These are phyloP conservation scores for Mayetiola destructor DNA, from an alignment of 2,888 invertebrate genomes.

Conservation along the genomic window DNA sequence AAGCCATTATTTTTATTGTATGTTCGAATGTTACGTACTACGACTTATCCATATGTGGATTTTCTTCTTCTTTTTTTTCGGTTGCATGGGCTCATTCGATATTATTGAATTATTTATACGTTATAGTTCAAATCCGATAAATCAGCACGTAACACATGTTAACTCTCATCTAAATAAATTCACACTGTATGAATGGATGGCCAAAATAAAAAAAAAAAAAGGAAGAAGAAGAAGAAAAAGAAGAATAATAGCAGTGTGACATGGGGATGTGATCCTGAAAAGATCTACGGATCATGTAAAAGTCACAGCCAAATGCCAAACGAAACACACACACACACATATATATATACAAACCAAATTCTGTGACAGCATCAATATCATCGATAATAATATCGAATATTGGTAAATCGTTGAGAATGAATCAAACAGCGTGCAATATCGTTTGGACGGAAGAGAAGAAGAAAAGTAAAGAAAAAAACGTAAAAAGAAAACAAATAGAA, in stretches of 20 bases:
- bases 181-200: too few species aligned
- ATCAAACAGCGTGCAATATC: not conserved
- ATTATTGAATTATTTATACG: slow-evolving; percentile 11
- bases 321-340: not conserved
- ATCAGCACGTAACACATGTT: slow-evolving; percentile 12
- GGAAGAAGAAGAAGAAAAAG: too few species aligned
- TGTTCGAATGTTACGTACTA: too few species aligned
- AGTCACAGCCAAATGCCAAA: not conserved
- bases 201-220: too few species aligned
- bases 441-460: not conserved
- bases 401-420: not conserved
- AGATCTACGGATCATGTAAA: slow-evolving; percentile 9
- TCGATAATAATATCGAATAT: not conserved
- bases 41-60: slow-evolving; percentile 7
- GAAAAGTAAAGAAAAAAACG: not conserved
- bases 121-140: slow-evolving; percentile 10
- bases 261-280: too few species aligned
- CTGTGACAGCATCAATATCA: not conserved
- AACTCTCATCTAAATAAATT: slow-evolving; percentile 4
- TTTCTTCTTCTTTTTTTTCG: too few species aligned
- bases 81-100: slow-evolving; percentile 4
- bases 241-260: too few species aligned
- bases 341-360: not conserved
- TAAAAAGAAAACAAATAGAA: too few species aligned
- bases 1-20: too few species aligned